Percentiles rank a stretch among this genome's conserved stretches.
Conservation (phyloP, 2,888 invertebrate species). For the Myopa testacea region DNA sequence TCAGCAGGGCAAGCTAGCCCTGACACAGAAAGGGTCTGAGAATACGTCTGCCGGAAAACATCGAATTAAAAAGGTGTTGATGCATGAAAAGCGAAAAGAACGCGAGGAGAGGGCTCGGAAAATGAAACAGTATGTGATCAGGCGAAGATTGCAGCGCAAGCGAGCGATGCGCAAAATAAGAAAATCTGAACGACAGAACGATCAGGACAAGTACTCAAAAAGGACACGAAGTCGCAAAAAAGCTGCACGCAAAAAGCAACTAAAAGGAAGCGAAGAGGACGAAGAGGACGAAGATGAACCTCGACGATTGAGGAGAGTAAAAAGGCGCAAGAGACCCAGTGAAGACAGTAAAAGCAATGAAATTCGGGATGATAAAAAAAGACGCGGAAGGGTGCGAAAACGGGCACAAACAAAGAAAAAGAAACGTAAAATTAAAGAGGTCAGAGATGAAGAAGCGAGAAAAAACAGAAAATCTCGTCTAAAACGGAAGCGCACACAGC, state of each 20-base stretch:
- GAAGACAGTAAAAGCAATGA: no score
- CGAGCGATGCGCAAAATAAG: not conserved
- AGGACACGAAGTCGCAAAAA: no score
- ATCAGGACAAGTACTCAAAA: not conserved
- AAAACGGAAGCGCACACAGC: not conserved
- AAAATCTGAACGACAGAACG: not conserved
- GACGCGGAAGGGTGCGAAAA: not conserved
- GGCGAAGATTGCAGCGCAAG: not conserved
- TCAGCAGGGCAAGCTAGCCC: no score
- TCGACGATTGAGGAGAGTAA: not conserved
- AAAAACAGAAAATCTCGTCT: not conserved
- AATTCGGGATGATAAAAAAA: not conserved
- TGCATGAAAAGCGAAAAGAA: not conserved
- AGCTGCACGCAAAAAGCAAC: not conserved
- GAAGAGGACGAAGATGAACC: not conserved
- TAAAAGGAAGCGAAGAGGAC: not conserved
- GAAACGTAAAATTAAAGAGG: not conserved
- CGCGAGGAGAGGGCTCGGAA: not conserved
- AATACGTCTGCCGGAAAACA: not conserved
- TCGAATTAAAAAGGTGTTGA: not conserved
- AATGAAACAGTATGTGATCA: not conserved
- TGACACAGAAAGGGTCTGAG: no score
- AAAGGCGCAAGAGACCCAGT: not conserved
- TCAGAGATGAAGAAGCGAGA: not conserved
- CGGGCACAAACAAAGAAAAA: not conserved